Evolutionary conservation across 1,140 invertebrate genomes (phyloP).

Genomic region (Micrasema minimum): DNA sequence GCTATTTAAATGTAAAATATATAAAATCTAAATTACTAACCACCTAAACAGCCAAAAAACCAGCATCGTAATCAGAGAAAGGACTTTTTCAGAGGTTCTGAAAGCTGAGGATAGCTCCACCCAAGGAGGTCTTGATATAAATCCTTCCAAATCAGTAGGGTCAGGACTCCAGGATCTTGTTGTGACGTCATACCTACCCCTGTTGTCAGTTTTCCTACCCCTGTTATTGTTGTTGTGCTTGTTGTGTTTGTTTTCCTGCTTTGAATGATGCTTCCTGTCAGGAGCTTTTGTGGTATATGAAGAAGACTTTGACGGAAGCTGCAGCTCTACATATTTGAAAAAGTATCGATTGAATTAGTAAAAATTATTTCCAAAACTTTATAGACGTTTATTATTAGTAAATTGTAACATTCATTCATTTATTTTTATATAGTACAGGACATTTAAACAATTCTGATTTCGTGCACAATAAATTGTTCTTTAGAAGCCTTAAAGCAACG

Average conservation of each 20-base stretch:
- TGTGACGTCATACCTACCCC: constrained; percentile 42
- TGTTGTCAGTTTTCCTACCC: constrained; percentile 46
- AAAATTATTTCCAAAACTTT: too few species aligned
- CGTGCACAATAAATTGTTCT: too few species aligned
- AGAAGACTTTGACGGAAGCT: constrained; percentile 40
- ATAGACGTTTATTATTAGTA: too few species aligned
- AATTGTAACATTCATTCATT: too few species aligned
- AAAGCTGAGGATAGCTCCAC: constrained; percentile 19
- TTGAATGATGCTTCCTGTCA: constrained; percentile 33
- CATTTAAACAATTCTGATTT: too few species aligned
- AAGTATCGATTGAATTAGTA: not conserved
- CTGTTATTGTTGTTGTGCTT: constrained; percentile 37
- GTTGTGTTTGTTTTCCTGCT: constrained; percentile 46
- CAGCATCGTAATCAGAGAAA: not conserved
- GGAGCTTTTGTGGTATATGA: constrained; percentile 22
- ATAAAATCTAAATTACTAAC: constrained; percentile 16
- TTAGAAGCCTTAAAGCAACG: too few species aligned
- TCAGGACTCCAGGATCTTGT: constrained; percentile 49
- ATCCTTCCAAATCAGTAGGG: constrained; percentile 37
- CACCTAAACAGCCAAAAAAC: constrained; percentile 13
- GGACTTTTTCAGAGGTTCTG: not conserved
- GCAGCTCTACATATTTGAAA: constrained; percentile 37
- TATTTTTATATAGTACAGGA: too few species aligned
- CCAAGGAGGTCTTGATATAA: constrained; percentile 43
- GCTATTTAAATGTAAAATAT: not conserved